A percentile compares a stretch with the other conserved stretches of the same genome.
phyloP scores from a whole-genome alignment of 2,113 vertebrate species.

The Poeciliopsis occidentalis region DNA sequence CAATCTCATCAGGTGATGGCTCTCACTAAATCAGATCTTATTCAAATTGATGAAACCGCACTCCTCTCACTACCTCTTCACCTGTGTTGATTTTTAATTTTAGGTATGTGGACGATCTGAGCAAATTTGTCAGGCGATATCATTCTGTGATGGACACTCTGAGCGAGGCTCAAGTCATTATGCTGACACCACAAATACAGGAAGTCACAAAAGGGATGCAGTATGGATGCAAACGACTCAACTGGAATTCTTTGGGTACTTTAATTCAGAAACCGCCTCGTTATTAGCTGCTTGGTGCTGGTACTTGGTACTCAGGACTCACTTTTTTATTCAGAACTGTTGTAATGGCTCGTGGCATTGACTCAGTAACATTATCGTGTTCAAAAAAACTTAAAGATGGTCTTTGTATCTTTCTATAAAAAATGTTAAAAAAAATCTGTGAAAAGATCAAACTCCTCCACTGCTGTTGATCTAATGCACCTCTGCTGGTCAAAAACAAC shows the following conservation, averaged over 20 bases:
- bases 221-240: conserved; percentile 84
- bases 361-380: not conserved
- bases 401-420: too few species aligned
- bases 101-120: conserved; percentile 81
- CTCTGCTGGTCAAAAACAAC: too few species aligned
- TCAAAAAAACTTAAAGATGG: too few species aligned
- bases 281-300: not conserved
- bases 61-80: not conserved
- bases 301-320: not conserved
- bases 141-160: conserved; percentile 79
- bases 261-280: conserved; percentile 50
- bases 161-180: conserved; percentile 78
- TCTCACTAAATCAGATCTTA: not conserved
- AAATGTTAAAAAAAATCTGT: too few species aligned
- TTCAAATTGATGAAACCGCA: not conserved
- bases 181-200: conserved; percentile 82
- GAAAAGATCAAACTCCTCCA: too few species aligned
- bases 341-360: not conserved
- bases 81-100: not conserved
- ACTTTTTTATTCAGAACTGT: not conserved
- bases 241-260: conserved; percentile 91
- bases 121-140: conserved; percentile 78
- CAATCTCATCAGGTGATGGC: conserved; percentile 82
- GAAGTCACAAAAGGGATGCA: conserved; percentile 77
- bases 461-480: too few species aligned